Evolutionary conservation across 2,113 vertebrate species (phyloP).

Genomic region (Vicugna pacos): DNA sequence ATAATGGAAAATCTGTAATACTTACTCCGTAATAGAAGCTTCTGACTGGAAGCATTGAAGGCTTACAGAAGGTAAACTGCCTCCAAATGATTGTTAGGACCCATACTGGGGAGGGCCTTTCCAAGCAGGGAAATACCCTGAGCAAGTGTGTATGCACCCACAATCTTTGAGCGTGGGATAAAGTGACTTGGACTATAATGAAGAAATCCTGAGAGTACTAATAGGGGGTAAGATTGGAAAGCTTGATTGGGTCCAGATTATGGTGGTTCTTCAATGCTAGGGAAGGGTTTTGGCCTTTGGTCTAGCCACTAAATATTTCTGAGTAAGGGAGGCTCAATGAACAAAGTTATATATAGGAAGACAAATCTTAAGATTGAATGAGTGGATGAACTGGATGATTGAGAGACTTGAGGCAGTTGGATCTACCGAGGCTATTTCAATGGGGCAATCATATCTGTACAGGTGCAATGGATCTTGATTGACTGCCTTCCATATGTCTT

Average conservation of each 20-base stretch:
- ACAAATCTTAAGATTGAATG: background rate
- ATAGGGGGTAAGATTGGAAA: conserved; percentile 8
- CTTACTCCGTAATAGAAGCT: background rate
- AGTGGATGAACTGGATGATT: background rate
- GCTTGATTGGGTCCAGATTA: background rate
- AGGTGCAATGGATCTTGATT: conserved; percentile 11
- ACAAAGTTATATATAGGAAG: conserved; percentile 18
- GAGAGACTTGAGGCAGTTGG: background rate
- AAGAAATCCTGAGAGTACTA: conserved; percentile 19
- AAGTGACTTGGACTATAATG: background rate
- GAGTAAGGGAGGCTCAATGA: conserved; percentile 2
- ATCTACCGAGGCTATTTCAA: conserved; percentile 5
- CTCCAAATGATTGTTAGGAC: conserved; percentile 13
- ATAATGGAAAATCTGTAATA: background rate
- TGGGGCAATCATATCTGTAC: background rate
- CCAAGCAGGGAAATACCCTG: background rate
- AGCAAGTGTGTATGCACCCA: background rate
- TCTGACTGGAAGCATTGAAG: conserved; percentile 7
- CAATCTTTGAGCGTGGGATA: background rate
- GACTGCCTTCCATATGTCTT: background rate
- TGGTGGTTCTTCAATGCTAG: background rate
- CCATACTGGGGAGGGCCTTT: background rate
- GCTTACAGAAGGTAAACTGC: conserved; percentile 14
- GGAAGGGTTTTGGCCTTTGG: conserved; percentile 34
- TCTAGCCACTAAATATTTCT: background rate